Percentiles rank a stretch among this genome's conserved stretches.
Evolutionary conservation across 2,113 vertebrate genomes (phyloP).

Genomic region (zebrafish (Danio rerio)): GRCz12tu NC_133182.1:77524001-77524500

Average conservation of each 20-base stretch:
- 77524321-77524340: conserved; percentile 56
- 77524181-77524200: not conserved
- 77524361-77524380: conserved; percentile 68
- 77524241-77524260: conserved; percentile 59
- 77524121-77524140: no score
- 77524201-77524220: no score
- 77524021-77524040: no score
- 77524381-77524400: conserved; percentile 23
- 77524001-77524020: no score
- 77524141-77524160: no score
- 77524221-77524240: not conserved
- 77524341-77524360: conserved; percentile 69
- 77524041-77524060: no score
- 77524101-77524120: no score
- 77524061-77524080: no score
- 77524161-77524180: no score
- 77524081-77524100: no score
- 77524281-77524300: conserved; percentile 66
- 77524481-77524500: conserved; percentile 28
- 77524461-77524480: not conserved
- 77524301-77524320: conserved; percentile 66
- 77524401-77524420: conserved; percentile 50
- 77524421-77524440: conserved; percentile 28
- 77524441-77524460: not conserved
- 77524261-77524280: conserved; percentile 72